Evolutionary conservation across 2,888 invertebrate genomes (phyloP).

Genomic region (Pelosia muscerda): DNA sequence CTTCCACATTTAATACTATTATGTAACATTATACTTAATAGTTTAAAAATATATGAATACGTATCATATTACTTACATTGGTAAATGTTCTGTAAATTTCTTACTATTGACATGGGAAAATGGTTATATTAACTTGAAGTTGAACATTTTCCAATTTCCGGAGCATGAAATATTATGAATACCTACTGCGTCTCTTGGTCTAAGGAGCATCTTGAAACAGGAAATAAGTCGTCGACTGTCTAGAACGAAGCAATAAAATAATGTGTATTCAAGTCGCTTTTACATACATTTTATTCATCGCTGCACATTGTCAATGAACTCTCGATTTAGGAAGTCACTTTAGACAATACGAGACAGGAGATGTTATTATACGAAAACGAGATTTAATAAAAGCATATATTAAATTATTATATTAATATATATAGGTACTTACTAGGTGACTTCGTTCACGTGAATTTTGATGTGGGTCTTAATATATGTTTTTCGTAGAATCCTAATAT

Average conservation of each 20-base stretch:
- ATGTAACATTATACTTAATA: not conserved
- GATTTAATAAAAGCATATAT: not conserved
- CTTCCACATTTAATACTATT: too few relatives aligned
- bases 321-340: not conserved
- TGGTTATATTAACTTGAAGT: conserved; percentile 34
- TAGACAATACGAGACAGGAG: not conserved
- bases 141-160: conserved; percentile 52
- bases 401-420: not conserved
- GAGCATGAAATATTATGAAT: conserved; percentile 47
- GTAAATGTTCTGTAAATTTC: not conserved
- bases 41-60: not conserved
- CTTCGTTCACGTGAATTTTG: too few relatives aligned
- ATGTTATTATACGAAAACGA: not conserved
- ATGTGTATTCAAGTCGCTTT: conserved; percentile 4
- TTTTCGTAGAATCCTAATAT: too few relatives aligned
- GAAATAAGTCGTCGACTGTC: conserved; percentile 42
- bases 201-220: conserved; percentile 40
- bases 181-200: conserved; percentile 28
- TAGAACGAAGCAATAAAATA: conserved; percentile 33
- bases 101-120: conserved; percentile 26
- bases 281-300: conserved; percentile 17
- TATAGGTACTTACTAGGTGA: too few relatives aligned
- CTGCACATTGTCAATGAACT: conserved; percentile 5
- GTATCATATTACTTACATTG: not conserved
- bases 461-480: too few relatives aligned